These are phyloP conservation scores for Ophioninae sp. DNA, from an alignment of 2,888 invertebrate genomes.

Conservation along the genomic window DNA sequence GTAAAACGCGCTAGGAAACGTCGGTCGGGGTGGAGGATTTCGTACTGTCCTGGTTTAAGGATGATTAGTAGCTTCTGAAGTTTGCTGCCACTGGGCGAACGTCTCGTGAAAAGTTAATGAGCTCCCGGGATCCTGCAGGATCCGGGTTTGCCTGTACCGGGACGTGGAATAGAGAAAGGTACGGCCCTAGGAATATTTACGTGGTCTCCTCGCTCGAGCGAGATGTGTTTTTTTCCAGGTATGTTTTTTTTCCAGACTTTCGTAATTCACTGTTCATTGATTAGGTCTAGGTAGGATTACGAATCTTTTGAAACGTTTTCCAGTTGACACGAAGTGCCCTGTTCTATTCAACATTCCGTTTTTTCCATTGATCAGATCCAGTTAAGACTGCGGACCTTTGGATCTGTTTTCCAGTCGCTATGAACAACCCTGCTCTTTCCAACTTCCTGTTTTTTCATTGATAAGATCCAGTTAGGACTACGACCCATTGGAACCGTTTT, in stretches of 20 bases:
- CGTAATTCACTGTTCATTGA: not conserved
- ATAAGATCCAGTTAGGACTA: not conserved
- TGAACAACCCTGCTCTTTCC: too few relatives aligned
- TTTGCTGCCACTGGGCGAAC: conserved; percentile 54
- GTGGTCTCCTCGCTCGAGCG: not conserved
- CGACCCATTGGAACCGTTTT: not conserved
- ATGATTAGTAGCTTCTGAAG: conserved; percentile 65
- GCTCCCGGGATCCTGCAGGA: conserved; percentile 40
- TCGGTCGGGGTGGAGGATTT: conserved; percentile 47
- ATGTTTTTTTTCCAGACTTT: not conserved
- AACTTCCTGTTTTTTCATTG: not conserved
- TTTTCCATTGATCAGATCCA: too few relatives aligned
- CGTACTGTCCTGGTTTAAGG: conserved; percentile 66
- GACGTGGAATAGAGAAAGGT: not conserved
- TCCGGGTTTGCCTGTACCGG: not conserved
- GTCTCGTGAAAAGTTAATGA: conserved; percentile 62
- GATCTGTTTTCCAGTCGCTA: too few relatives aligned
- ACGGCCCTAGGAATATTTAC: conserved; percentile 1
- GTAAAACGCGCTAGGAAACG: conserved; percentile 21
- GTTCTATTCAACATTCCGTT: not conserved
- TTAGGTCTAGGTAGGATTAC: not conserved
- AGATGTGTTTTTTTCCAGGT: not conserved
- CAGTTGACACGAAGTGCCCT: too few relatives aligned
- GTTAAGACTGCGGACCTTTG: too few relatives aligned
- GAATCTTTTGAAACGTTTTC: not conserved